Base-by-base conservation (phyloP, 2,797 vertebrate species). In the Botia kubotai region DNA sequence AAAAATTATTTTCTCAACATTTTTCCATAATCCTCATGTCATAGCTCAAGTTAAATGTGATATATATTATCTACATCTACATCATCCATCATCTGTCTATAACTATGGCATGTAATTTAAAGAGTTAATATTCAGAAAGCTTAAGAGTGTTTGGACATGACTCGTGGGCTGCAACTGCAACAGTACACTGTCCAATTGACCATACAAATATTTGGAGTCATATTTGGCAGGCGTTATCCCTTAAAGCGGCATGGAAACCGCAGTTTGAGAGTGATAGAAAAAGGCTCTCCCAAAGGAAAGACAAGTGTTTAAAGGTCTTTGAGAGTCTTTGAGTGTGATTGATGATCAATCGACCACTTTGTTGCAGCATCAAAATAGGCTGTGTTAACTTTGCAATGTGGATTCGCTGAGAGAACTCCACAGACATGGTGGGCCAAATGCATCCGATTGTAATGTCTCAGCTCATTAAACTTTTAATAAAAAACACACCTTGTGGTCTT, bases 201-300 rank as follows among this genome's bases (percentile, higher is more conserved):
- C 89, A 87, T 88, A 90, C 89, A 92, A 92, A 93, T 93, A 93
- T 93, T 93, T 93, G 88, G 88, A 92, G 87, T 89, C 88, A 90
- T 91, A 90, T 88, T 93, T 92, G 90, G 91, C 91, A 90, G 90
- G 66, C 82, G 82, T 69, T 87, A 85, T 84, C 84, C 85, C 90
- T 88, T 89, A 88, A 91, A 91, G 89, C 79, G 85, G 87, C 76
- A 67, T 88, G 84, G 82, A 87, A 93, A 89, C 91, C 88, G 82
- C 89, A 93, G 90, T 88, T 92, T 92, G 88, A 90, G 91, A 91
- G 89, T 88, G 88, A 89, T 87, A 87, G 77, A 82, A 82, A 81
- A 80, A 48, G 83, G 84, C 82, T 83, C 86, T 89, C 89, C 87
- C 84, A 83, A 87, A 87, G 86, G 85, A 90, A 87, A 87, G 83